Base-by-base conservation (phyloP, 1,140 invertebrate genomes). In the Macrosteles quadrilineatus region DNA sequence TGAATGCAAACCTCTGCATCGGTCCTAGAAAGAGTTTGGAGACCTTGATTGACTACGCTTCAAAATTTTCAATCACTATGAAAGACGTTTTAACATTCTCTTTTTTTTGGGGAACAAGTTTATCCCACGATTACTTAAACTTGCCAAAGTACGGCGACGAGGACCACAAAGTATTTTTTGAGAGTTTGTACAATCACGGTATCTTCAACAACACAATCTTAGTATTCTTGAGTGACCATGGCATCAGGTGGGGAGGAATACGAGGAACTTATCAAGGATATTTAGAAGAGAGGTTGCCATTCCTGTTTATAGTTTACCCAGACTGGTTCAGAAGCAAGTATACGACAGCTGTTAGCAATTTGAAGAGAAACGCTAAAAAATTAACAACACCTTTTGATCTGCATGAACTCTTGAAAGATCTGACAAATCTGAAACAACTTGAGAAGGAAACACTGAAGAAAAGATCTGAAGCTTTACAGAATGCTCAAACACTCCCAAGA, bases 181-280 rank as follows among this genome's bases (percentile, higher is more conserved):
- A 72, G 6, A 72, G 78, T 43, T 63, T 83, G 0, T 32, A 43
- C 1, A 55, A 69, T 0, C 32, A 79, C 2, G 73, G 75, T 2
- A 63, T 81, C 1, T 70, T 86, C 2, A 80, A 84, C 31, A 79
- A 80, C 17, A 88, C 88, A 0, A 78, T 86, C 0, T 63, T 92
- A 0, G 77, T 91, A 14, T 81, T 90, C 19, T 88, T 88, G 80
- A 89, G 88, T 74, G 90, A 92, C 74, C 90, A 92, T 75, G 90
- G 90, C 0, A 85, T 89, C 71, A 77, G 88, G 68, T 91, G 87
- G 81, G 90, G 90, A 14, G 74, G 76, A 0, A 88, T 91, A 71
- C 78, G 88, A 1, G 78, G 85, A 63, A 90, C 89, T 0, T 85
- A 85, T 73, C 83, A 84, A 69, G 84, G 90, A 0, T 83, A 86